phyloP scores from a whole-genome alignment of 2,113 vertebrate genomes.

The Ictalurus punctatus region DNA sequence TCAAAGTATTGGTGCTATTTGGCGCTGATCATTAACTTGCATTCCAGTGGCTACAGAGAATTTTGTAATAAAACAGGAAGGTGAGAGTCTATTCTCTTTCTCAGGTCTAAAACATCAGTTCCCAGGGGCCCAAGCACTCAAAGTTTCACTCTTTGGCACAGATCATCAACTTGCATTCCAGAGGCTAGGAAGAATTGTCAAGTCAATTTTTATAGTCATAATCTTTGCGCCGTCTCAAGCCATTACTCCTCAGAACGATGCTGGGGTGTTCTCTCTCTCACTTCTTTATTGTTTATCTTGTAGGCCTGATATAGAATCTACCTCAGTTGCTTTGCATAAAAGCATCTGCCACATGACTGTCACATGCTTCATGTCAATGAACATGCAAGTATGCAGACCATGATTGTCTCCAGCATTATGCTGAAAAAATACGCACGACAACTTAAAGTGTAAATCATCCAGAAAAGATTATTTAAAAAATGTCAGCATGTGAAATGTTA shows the following conservation, averaged over 20 bases:
- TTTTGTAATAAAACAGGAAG: neutral
- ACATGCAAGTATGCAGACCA: neutral
- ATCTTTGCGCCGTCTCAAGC: conserved; percentile 3
- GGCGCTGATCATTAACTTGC: neutral
- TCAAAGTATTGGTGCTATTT: neutral
- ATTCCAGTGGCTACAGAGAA: neutral
- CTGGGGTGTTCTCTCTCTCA: neutral
- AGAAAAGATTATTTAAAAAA: neutral
- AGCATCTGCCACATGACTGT: neutral
- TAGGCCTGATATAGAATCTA: neutral
- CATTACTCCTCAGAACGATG: neutral
- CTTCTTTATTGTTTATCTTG: neutral
- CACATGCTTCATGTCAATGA: neutral
- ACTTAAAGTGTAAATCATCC: neutral
- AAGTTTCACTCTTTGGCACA: conserved; percentile 40
- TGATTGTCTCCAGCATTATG: neutral
- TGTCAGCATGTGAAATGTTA: neutral
- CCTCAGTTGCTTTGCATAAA: neutral
- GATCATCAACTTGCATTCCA: conserved; percentile 45
- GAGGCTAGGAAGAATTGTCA: conserved; percentile 28
- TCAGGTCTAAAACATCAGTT: conserved; percentile 31
- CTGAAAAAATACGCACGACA: neutral
- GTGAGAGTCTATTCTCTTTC: neutral
- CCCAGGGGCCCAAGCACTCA: neutral
- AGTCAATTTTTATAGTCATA: conserved; percentile 10